A percentile compares a stretch with the other conserved stretches of the same genome.
phyloP scores from a whole-genome alignment of 2,888 invertebrate genomes.

The Merodon equestris region DNA sequence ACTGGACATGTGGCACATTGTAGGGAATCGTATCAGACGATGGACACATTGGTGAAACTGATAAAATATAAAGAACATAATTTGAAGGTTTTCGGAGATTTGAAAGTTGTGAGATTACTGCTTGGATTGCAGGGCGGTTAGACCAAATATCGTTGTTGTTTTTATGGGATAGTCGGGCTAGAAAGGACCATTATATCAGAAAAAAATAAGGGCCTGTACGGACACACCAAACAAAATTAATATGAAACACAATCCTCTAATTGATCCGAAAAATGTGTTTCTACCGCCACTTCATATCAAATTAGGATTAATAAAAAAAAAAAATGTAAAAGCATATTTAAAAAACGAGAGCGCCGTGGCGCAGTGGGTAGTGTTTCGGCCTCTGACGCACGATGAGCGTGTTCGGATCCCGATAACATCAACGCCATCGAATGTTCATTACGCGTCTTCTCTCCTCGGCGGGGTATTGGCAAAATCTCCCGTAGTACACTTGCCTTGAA shows the following conservation, averaged over 20 bases:
- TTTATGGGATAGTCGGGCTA: neutral
- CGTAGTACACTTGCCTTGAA: too few relatives aligned
- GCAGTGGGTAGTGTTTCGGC: too few relatives aligned
- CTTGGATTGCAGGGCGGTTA: too few relatives aligned
- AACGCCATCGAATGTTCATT: too few relatives aligned
- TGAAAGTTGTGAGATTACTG: neutral
- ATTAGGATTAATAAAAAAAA: neutral
- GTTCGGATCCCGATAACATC: too few relatives aligned
- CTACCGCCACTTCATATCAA: constrained; percentile 1
- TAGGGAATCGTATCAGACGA: neutral
- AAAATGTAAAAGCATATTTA: neutral
- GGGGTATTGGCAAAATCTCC: too few relatives aligned
- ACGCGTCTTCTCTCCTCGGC: too few relatives aligned
- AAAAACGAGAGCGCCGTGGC: too few relatives aligned
- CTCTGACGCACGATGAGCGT: too few relatives aligned
- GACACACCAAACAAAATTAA: constrained; percentile 1
- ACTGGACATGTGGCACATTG: too few relatives aligned
- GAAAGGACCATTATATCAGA: neutral
- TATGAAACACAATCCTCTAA: constrained; percentile 1
- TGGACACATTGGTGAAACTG: neutral
- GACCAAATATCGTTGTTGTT: too few relatives aligned
- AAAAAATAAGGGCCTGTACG: too few relatives aligned
- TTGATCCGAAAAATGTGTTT: constrained; percentile 7
- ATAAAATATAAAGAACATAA: constrained; percentile 6
- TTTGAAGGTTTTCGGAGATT: constrained; percentile 1